These are phyloP conservation scores for Equus przewalskii DNA, from an alignment of 2,113 vertebrate species.

Conservation along the genomic window DNA sequence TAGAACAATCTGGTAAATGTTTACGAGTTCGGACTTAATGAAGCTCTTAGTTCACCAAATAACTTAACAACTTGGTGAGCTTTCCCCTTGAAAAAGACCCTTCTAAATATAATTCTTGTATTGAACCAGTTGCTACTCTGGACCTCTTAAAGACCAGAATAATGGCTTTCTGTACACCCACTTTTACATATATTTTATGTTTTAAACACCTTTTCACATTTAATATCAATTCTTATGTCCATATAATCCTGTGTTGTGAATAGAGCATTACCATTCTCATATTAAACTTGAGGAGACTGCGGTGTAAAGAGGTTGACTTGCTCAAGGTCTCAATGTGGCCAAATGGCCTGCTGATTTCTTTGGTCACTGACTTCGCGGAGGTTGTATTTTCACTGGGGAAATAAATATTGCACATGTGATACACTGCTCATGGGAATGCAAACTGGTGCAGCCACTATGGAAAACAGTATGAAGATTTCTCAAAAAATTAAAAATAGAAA, in stretches of 20 bases:
- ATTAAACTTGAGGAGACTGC: neutral
- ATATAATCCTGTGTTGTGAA: no score
- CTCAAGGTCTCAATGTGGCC: neutral
- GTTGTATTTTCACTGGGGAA: neutral
- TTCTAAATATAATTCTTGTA: slow-evolving; percentile 76
- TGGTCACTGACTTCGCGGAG: neutral
- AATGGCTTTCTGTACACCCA: neutral
- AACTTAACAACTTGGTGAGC: slow-evolving; percentile 69
- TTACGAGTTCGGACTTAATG: slow-evolving; percentile 74
- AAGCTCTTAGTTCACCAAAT: slow-evolving; percentile 76
- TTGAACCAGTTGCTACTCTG: neutral
- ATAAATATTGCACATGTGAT: neutral
- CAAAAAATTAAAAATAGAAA: no score
- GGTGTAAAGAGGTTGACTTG: neutral
- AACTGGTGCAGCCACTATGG: no score
- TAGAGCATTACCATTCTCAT: neutral
- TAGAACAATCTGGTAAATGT: slow-evolving; percentile 43
- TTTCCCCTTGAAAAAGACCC: slow-evolving; percentile 72
- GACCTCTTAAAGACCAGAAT: neutral
- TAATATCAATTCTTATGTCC: neutral
- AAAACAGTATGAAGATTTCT: no score
- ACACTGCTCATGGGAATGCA: no score
- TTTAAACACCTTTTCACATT: neutral
- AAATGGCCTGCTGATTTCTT: neutral
- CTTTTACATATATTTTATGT: neutral